Conservation (phyloP, 1,140 invertebrate species). For the Trissolcus basalis region DNA sequence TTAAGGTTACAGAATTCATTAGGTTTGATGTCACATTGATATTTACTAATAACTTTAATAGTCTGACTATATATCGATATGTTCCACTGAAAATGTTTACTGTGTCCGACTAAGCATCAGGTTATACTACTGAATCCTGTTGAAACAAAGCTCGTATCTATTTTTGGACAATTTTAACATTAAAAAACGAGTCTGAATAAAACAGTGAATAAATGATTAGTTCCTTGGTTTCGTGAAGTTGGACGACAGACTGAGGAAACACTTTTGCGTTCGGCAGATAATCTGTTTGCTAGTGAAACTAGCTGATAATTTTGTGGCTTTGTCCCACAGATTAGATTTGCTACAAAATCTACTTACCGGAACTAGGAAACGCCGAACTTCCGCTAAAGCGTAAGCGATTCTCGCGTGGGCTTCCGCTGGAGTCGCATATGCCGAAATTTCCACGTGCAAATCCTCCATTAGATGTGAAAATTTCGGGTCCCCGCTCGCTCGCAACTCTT, state of each 20-base stretch:
- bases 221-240: neutral
- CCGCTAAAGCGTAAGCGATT: slow-evolving; percentile 91
- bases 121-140: too few relatives aligned
- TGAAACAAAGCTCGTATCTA: too few relatives aligned
- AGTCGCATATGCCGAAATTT: slow-evolving; percentile 92
- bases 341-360: slow-evolving; percentile 69
- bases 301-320: slow-evolving; percentile 39
- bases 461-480: slow-evolving; percentile 96
- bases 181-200: too few relatives aligned
- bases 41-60: too few relatives aligned
- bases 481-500: slow-evolving; percentile 88
- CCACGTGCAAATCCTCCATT: slow-evolving; percentile 94
- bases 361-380: slow-evolving; percentile 83
- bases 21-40: too few relatives aligned
- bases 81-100: too few relatives aligned
- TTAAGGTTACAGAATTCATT: too few relatives aligned
- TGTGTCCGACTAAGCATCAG: too few relatives aligned
- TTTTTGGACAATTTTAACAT: too few relatives aligned
- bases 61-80: too few relatives aligned
- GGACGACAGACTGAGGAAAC: neutral
- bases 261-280: slow-evolving; percentile 2
- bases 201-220: neutral
- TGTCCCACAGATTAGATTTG: slow-evolving; percentile 31
- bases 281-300: neutral
- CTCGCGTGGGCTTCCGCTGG: slow-evolving; percentile 94